Conservation (phyloP, 2,797 vertebrate genomes). For the Chelmon rostratus region DNA sequence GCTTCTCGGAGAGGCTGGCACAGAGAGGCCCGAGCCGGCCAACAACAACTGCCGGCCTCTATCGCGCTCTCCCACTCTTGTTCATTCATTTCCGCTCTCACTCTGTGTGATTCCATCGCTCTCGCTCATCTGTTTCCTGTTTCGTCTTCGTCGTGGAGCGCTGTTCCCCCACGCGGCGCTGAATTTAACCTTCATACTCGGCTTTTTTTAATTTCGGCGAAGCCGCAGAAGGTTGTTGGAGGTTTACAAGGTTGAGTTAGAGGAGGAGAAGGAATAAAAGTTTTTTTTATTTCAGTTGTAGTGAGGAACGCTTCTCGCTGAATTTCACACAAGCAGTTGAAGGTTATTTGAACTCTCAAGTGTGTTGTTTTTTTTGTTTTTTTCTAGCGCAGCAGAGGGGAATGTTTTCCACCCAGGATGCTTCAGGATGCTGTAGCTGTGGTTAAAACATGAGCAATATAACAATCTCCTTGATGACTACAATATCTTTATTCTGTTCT, state of each 20-base stretch:
- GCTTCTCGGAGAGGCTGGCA: constrained; percentile 59
- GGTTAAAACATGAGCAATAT: constrained; percentile 55
- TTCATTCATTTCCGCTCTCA: constrained; percentile 61
- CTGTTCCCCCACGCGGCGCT: neutral
- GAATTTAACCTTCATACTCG: constrained; percentile 22
- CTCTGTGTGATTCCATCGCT: constrained; percentile 43
- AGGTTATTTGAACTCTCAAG: constrained; percentile 42
- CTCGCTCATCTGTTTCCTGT: constrained; percentile 63
- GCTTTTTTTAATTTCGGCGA: constrained; percentile 1
- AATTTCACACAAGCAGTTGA: constrained; percentile 27
- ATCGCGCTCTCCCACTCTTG: constrained; percentile 46
- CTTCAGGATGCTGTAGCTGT: constrained; percentile 38
- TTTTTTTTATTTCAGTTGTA: constrained; percentile 23
- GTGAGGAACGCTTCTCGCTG: neutral
- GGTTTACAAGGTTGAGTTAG: constrained; percentile 18
- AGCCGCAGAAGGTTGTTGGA: constrained; percentile 3
- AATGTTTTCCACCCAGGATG: constrained; percentile 30
- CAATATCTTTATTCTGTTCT: constrained; percentile 36
- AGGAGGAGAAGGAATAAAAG: constrained; percentile 26
- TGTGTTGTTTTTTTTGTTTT: constrained; percentile 28
- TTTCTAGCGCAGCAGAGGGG: constrained; percentile 23
- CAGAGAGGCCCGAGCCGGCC: constrained; percentile 46
- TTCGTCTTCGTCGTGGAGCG: constrained; percentile 7
- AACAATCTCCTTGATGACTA: constrained; percentile 53
- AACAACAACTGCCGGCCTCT: constrained; percentile 56